These are phyloP conservation scores for Drosophila mauritiana DNA, from an alignment of 1,140 invertebrate species.

Conservation along the genomic window DNA sequence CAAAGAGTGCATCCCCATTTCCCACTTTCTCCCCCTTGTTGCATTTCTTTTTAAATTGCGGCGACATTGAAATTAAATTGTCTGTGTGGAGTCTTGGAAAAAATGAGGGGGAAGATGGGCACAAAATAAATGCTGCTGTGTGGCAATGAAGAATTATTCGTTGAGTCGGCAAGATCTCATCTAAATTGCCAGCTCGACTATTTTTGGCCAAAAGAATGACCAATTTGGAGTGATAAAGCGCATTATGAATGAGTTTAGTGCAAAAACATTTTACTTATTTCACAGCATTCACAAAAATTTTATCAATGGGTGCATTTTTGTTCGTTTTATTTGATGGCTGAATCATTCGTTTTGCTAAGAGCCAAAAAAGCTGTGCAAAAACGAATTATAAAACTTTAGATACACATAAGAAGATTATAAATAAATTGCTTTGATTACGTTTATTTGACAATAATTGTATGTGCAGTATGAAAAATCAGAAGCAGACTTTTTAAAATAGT, in stretches of 20 bases:
- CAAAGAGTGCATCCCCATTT: constrained; percentile 15
- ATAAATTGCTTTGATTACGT: neutral
- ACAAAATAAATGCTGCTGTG: constrained; percentile 14
- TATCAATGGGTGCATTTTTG: neutral
- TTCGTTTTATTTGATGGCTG: neutral
- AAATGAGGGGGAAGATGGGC: constrained; percentile 24
- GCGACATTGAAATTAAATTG: constrained; percentile 67
- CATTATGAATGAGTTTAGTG: neutral
- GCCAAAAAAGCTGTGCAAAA: neutral
- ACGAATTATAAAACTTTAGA: neutral
- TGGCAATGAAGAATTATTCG: constrained; percentile 32
- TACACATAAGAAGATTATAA: neutral
- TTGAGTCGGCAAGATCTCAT: constrained; percentile 30
- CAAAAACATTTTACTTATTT: neutral
- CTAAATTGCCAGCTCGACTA: constrained; percentile 33
- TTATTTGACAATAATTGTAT: neutral
- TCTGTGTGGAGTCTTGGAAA: constrained; percentile 31
- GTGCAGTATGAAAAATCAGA: neutral
- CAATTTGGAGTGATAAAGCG: neutral
- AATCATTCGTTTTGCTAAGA: neutral
- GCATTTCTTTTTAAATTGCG: constrained; percentile 49
- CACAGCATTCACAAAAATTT: neutral
- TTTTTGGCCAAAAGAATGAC: neutral
- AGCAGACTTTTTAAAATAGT: neutral
- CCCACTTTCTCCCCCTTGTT: constrained; percentile 26